Percentiles rank a stretch among this genome's conserved stretches.
Conservation (phyloP, 2,113 vertebrate genomes). For the Silurus asotus region DNA sequence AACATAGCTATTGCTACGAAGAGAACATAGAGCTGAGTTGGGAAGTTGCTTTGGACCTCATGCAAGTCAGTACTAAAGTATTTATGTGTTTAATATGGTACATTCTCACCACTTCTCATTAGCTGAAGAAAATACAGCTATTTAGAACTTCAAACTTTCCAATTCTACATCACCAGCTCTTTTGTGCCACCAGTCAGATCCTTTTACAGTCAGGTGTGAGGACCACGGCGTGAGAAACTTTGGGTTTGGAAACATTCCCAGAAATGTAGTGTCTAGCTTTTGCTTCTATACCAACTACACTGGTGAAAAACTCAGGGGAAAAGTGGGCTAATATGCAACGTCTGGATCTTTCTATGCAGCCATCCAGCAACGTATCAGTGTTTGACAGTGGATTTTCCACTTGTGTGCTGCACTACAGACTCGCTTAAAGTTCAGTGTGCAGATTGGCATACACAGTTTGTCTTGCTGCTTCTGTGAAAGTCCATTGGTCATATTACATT, state of each 20-base stretch:
- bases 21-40: not conserved
- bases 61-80: not conserved
- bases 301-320: not conserved
- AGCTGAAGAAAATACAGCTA: slow-evolving; percentile 1
- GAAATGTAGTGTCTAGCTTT: slow-evolving; percentile 52
- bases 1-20: not conserved
- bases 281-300: slow-evolving; percentile 2
- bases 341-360: slow-evolving; percentile 29
- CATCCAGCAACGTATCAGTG: slow-evolving; percentile 11
- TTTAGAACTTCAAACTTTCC: not conserved
- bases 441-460: slow-evolving; percentile 30
- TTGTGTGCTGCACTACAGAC: not conserved
- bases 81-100: not conserved
- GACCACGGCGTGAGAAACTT: slow-evolving; percentile 59
- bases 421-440: slow-evolving; percentile 6
- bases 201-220: slow-evolving; percentile 54
- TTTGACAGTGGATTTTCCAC: slow-evolving; percentile 38
- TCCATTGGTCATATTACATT: slow-evolving; percentile 28
- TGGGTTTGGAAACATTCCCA: slow-evolving; percentile 65
- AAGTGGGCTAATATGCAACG: slow-evolving; percentile 30
- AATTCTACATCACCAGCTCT: not conserved
- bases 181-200: slow-evolving; percentile 2
- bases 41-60: not conserved
- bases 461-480: slow-evolving; percentile 36
- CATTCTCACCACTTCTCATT: not conserved